Conservation (phyloP, 2,797 vertebrate species). For the Danio tinwini region DNA sequence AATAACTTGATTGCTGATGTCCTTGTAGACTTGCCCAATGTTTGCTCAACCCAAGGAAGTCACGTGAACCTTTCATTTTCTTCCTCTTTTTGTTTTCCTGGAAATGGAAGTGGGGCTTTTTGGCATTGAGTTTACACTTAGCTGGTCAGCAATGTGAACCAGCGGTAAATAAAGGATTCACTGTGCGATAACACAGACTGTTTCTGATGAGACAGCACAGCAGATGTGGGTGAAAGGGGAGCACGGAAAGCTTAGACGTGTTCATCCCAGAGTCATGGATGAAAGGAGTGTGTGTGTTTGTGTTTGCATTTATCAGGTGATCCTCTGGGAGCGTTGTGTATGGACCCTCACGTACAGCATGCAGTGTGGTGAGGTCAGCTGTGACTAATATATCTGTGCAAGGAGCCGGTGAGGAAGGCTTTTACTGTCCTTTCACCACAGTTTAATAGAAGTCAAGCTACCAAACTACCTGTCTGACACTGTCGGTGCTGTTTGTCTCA, state of each 20-base stretch:
- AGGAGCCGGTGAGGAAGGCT: slow-evolving; percentile 25
- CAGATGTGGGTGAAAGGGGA: slow-evolving; percentile 17
- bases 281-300: slow-evolving; percentile 40
- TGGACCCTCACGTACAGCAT: slow-evolving; percentile 64
- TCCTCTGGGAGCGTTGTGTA: slow-evolving; percentile 24
- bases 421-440: slow-evolving; percentile 67
- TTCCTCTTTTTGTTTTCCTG: slow-evolving; percentile 22
- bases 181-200: slow-evolving; percentile 5
- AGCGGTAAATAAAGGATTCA: slow-evolving; percentile 16
- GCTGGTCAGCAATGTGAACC: slow-evolving; percentile 13
- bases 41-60: slow-evolving; percentile 61
- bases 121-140: neutral
- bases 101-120: neutral
- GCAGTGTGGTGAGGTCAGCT: slow-evolving; percentile 3
- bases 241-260: neutral
- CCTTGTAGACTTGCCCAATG: slow-evolving; percentile 14
- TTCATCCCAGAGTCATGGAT: slow-evolving; percentile 9
- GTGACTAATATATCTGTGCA: slow-evolving; percentile 16
- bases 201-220: slow-evolving; percentile 39
- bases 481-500: too few species aligned
- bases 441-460: slow-evolving; percentile 53
- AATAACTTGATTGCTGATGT: too few species aligned
- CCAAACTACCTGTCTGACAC: neutral
- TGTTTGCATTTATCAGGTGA: slow-evolving; percentile 33
- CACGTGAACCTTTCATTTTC: slow-evolving; percentile 41